A percentile compares a stretch with the other conserved stretches of the same genome.
Evolutionary conservation across 2,888 invertebrate genomes (phyloP).

Genomic region (Aspidapion aeneum): DNA sequence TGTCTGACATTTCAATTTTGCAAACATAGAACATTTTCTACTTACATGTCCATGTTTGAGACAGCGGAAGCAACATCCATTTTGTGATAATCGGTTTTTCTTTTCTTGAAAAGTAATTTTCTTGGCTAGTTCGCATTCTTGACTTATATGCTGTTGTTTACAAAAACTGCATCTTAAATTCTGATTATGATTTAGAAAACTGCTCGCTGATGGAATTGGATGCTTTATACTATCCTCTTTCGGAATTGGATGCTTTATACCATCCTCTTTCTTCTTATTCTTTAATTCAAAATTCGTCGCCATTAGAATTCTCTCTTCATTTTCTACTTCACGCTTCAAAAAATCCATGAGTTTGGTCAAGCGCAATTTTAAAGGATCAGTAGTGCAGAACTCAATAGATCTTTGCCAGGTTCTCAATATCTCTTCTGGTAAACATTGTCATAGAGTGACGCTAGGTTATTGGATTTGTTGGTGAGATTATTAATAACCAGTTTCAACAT

Average conservation of each 20-base stretch:
- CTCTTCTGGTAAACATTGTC: neutral
- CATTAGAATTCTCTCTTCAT: neutral
- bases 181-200: neutral
- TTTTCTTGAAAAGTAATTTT: neutral
- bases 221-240: neutral
- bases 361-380: neutral
- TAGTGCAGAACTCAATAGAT: neutral
- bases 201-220: too few relatives aligned
- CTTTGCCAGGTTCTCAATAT: neutral
- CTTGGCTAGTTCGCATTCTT: neutral
- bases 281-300: neutral
- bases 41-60: neutral
- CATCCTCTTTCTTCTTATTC: neutral
- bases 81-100: neutral
- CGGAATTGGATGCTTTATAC: neutral
- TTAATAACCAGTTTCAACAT: neutral
- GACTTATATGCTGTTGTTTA: neutral
- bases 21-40: neutral
- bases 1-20: neutral
- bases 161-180: neutral
- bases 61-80: neutral
- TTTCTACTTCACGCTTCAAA: neutral
- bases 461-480: neutral
- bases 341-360: neutral
- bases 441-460: neutral